A percentile compares a stretch with the other conserved stretches of the same genome.
phyloP scores from a whole-genome alignment of 2,888 invertebrate genomes.

The Patella caerulea region DNA sequence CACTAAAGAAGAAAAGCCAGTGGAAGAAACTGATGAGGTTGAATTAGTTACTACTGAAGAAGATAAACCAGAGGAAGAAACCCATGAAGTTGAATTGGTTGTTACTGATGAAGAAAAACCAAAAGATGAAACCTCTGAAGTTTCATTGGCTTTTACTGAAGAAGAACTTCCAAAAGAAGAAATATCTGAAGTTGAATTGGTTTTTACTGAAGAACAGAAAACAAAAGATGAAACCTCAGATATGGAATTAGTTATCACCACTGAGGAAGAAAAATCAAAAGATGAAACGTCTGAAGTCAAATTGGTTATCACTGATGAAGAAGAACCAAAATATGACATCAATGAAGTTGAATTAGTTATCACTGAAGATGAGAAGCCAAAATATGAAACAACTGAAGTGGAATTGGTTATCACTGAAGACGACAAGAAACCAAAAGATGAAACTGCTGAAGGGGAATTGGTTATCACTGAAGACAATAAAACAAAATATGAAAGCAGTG shows the following conservation, averaged over 20 bases:
- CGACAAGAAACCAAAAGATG: background rate
- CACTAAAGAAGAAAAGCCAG: background rate
- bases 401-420: background rate
- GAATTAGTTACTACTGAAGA: background rate
- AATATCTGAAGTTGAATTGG: background rate
- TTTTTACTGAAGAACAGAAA: background rate
- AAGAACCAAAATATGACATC: background rate
- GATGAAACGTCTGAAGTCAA: background rate
- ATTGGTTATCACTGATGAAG: background rate
- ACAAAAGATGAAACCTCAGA: background rate
- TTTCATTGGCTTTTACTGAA: slow-evolving; percentile 8
- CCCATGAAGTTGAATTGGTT: background rate
- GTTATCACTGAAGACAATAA: slow-evolving; percentile 12
- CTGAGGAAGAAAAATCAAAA: background rate
- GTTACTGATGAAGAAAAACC: slow-evolving; percentile 13
- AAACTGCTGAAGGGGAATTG: background rate
- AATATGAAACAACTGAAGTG: slow-evolving; percentile 15
- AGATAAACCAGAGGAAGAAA: background rate
- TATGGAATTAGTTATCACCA: background rate
- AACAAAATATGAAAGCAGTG: background rate
- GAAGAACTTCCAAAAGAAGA: slow-evolving; percentile 4
- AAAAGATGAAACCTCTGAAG: slow-evolving; percentile 14
- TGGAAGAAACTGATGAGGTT: background rate
- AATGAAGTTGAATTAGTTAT: background rate
- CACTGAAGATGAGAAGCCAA: slow-evolving; percentile 8